Percentiles rank a stretch among this genome's conserved stretches.
These are phyloP conservation scores for Chymomyza amoena DNA, from an alignment of 2,888 invertebrate genomes.

Conservation along the genomic window DNA sequence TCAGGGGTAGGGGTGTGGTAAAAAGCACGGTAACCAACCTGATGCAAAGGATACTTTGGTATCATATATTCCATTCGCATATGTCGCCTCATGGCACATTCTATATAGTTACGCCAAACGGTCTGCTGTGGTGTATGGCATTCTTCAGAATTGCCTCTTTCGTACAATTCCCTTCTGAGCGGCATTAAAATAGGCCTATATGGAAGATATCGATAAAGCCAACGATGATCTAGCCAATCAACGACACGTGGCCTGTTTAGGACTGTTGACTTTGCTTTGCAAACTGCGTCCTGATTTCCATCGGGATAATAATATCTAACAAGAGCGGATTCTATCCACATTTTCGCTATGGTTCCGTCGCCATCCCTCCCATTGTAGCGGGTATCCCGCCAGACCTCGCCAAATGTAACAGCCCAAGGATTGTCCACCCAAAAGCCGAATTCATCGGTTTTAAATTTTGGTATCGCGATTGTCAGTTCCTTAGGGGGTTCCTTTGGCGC, in stretches of 20 bases:
- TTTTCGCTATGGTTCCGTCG: no score
- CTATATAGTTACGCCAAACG: background rate
- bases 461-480: background rate
- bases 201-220: no score
- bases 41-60: conserved; percentile 24
- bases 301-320: conserved; percentile 10
- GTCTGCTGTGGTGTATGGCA: conserved; percentile 10
- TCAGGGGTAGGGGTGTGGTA: no score
- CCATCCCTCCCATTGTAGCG: background rate
- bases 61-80: conserved; percentile 27
- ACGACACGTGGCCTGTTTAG: no score
- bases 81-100: conserved; percentile 18
- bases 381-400: background rate
- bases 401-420: conserved; percentile 18
- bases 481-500: background rate
- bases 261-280: no score
- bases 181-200: no score
- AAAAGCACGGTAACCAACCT: no score
- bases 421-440: conserved; percentile 5
- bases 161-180: conserved; percentile 29
- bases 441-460: background rate
- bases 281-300: no score
- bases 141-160: background rate
- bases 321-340: conserved; percentile 9
- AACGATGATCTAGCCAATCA: no score